Conservation (phyloP, 1,140 invertebrate species). For the Holotrichia oblita region DNA sequence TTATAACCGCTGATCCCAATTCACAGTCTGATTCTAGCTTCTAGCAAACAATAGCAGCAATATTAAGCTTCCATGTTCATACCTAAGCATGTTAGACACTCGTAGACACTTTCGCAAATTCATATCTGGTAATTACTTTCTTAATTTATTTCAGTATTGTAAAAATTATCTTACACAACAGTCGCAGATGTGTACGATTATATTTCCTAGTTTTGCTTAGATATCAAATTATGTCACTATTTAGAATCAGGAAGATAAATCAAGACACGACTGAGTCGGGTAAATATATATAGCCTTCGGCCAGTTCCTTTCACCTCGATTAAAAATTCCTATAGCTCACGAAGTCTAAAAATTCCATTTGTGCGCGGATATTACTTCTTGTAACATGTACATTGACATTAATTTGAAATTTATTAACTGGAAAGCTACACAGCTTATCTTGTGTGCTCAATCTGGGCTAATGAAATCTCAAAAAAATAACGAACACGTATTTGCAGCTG, state of each 20-base stretch:
- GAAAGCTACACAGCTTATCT: conserved; percentile 10
- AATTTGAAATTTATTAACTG: conserved; percentile 12
- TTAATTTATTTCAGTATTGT: too few species aligned
- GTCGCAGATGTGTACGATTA: too few species aligned
- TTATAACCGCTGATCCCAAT: too few species aligned
- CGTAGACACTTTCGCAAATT: too few species aligned
- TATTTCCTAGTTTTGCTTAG: background rate
- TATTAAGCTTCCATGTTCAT: too few species aligned
- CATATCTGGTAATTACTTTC: too few species aligned
- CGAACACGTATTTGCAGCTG: background rate
- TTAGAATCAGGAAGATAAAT: background rate
- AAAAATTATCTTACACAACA: too few species aligned
- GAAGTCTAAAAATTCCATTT: background rate
- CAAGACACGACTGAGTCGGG: background rate
- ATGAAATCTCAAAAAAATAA: background rate
- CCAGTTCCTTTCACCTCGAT: background rate
- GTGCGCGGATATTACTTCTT: background rate
- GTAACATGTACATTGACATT: background rate
- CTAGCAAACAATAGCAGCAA: too few species aligned
- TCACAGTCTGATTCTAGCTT: too few species aligned
- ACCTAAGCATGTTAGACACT: too few species aligned
- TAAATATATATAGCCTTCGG: background rate
- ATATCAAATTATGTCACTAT: background rate
- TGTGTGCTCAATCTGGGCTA: background rate
- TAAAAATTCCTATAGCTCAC: conserved; percentile 6